A percentile compares a stretch with the other conserved stretches of the same genome.
Evolutionary conservation across 2,888 invertebrate genomes (phyloP).

Genomic region (Aspidiotus rigidus): DNA sequence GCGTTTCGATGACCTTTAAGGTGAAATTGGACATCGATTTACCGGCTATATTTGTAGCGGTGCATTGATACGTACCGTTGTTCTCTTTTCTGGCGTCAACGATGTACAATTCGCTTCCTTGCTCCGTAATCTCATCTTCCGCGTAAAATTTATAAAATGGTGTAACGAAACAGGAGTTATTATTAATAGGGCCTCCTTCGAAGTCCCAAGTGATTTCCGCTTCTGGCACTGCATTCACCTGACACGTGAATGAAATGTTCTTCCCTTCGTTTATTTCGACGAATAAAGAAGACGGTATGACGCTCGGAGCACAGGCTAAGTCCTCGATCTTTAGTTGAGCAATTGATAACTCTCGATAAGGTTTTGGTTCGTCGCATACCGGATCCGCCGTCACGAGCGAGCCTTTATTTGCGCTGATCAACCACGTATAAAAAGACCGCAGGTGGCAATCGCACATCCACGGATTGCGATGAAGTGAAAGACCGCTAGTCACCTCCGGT

Average conservation of each 20-base stretch:
- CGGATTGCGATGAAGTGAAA: constrained; percentile 74
- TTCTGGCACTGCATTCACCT: constrained; percentile 70
- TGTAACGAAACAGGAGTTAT: constrained; percentile 55
- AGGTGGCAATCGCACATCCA: constrained; percentile 83
- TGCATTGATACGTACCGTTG: constrained; percentile 76
- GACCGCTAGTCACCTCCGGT: constrained; percentile 65
- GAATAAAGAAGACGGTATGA: constrained; percentile 59
- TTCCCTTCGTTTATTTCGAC: constrained; percentile 67
- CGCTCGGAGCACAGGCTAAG: constrained; percentile 71
- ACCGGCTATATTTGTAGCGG: constrained; percentile 81
- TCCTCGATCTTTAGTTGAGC: constrained; percentile 59
- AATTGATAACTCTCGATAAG: constrained; percentile 58
- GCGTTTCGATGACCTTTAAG: constrained; percentile 52
- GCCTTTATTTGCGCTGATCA: constrained; percentile 59
- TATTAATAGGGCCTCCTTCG: constrained; percentile 66
- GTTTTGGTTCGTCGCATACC: constrained; percentile 60
- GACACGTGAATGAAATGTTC: constrained; percentile 71
- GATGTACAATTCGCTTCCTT: constrained; percentile 68
- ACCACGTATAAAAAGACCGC: constrained; percentile 66
- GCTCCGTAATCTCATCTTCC: constrained; percentile 60
- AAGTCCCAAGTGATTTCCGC: constrained; percentile 75
- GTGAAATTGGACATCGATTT: constrained; percentile 70
- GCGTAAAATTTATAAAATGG: constrained; percentile 47
- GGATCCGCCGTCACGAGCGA: constrained; percentile 71
- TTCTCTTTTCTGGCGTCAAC: constrained; percentile 67